Evolutionary conservation across 2,113 vertebrate species (phyloP).

Genomic region (Pterocles burchelli): DNA sequence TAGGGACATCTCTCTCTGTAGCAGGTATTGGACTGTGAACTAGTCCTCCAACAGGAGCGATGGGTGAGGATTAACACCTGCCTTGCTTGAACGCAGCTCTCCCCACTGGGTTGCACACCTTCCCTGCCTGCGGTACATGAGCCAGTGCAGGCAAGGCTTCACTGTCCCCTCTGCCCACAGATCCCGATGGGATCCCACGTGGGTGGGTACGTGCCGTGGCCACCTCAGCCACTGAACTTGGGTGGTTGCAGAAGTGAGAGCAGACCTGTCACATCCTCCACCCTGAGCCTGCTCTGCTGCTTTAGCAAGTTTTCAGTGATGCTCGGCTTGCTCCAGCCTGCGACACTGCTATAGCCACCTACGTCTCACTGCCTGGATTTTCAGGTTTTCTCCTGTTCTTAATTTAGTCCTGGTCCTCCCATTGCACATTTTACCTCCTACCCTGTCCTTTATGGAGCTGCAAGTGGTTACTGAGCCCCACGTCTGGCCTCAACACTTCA

Average conservation of each 20-base stretch:
- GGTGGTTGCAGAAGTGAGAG: background rate
- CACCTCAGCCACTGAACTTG: fast-evolving
- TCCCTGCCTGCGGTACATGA: fast-evolving
- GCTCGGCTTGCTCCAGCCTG: background rate
- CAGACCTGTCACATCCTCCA: background rate
- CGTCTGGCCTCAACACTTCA: background rate
- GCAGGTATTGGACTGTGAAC: background rate
- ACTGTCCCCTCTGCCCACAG: background rate
- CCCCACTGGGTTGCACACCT: fast-evolving
- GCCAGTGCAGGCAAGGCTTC: background rate
- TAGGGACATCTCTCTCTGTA: background rate
- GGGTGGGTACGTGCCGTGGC: fast-evolving
- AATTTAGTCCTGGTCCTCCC: background rate
- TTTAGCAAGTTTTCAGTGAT: background rate
- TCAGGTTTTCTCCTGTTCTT: background rate
- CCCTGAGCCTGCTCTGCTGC: background rate
- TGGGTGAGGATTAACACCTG: background rate
- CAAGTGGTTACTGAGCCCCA: background rate
- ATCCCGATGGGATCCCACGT: fast-evolving
- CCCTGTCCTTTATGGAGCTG: background rate
- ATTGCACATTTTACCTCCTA: background rate
- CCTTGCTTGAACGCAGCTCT: background rate
- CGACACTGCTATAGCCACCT: background rate
- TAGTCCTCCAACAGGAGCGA: background rate
- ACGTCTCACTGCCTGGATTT: background rate